A percentile compares a stretch with the other conserved stretches of the same genome.
Conservation (phyloP, 2,113 vertebrate genomes). For the Columba janthina region DNA sequence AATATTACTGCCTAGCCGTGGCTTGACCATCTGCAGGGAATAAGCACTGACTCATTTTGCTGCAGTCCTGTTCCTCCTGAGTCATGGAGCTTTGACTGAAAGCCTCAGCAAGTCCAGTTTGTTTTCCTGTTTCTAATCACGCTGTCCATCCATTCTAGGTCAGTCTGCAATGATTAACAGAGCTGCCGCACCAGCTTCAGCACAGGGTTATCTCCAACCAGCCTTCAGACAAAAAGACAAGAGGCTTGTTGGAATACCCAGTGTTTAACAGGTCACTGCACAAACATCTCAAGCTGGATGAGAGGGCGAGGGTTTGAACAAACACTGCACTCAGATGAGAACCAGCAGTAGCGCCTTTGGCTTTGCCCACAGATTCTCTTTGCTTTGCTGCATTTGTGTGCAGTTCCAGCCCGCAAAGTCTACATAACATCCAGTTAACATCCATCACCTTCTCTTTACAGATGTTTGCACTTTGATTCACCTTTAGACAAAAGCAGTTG, state of each 20-base stretch:
- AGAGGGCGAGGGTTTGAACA: neutral
- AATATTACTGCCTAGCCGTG: neutral
- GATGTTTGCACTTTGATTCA: neutral
- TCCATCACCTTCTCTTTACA: neutral
- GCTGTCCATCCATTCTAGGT: neutral
- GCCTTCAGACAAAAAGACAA: neutral
- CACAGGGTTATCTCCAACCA: neutral
- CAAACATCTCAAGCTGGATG: neutral
- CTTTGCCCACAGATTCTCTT: neutral
- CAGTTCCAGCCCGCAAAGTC: neutral
- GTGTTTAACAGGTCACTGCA: neutral
- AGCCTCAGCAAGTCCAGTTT: neutral
- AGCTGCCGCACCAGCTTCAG: neutral
- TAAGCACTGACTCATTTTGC: neutral
- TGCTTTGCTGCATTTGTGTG: neutral
- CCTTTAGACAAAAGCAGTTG: neutral
- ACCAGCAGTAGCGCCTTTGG: rapidly evolving
- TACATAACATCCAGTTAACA: neutral
- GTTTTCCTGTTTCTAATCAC: neutral
- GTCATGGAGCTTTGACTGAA: neutral
- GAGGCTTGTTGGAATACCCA: neutral
- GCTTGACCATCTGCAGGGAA: neutral
- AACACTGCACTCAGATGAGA: neutral
- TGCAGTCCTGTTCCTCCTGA: neutral
- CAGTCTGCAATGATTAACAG: neutral